Evolutionary conservation across 2,888 invertebrate species (phyloP).

Genomic region (Scrobipalpa costella): DNA sequence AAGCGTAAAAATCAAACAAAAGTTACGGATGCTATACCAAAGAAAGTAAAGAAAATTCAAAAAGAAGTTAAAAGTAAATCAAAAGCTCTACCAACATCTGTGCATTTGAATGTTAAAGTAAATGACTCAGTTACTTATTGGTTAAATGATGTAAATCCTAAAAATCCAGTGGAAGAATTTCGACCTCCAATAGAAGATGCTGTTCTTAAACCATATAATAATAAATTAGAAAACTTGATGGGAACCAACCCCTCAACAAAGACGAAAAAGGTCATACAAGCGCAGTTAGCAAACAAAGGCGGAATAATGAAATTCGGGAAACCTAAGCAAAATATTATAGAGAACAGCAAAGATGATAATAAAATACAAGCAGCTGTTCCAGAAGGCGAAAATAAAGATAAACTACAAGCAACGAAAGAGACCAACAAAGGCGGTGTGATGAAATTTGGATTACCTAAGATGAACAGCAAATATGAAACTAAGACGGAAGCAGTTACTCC

Average conservation of each 20-base stretch:
- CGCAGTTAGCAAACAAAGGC: slow-evolving; percentile 61
- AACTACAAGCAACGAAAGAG: too few relatives aligned
- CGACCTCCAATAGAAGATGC: background rate
- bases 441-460: slow-evolving; percentile 60
- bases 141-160: slow-evolving; percentile 50
- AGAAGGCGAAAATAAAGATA: background rate
- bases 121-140: slow-evolving; percentile 61
- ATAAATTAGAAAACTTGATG: slow-evolving; percentile 24
- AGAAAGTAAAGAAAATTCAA: slow-evolving; percentile 43
- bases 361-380: background rate
- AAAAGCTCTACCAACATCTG: slow-evolving; percentile 33
- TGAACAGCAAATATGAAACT: slow-evolving; percentile 25
- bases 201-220: slow-evolving; percentile 18
- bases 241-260: slow-evolving; percentile 32
- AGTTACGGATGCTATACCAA: slow-evolving; percentile 36
- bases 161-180: slow-evolving; percentile 34
- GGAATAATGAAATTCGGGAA: slow-evolving; percentile 68
- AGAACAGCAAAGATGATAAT: background rate
- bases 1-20: slow-evolving; percentile 38
- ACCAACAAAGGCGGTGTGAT: slow-evolving; percentile 65
- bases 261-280: slow-evolving; percentile 55
- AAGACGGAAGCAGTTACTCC: slow-evolving; percentile 7
- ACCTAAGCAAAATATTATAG: slow-evolving; percentile 38
- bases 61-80: slow-evolving; percentile 28
- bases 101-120: slow-evolving; percentile 55